Evolutionary conservation across 2,113 vertebrate species (phyloP).

Genomic region (Sakesphorus luctuosus): DNA sequence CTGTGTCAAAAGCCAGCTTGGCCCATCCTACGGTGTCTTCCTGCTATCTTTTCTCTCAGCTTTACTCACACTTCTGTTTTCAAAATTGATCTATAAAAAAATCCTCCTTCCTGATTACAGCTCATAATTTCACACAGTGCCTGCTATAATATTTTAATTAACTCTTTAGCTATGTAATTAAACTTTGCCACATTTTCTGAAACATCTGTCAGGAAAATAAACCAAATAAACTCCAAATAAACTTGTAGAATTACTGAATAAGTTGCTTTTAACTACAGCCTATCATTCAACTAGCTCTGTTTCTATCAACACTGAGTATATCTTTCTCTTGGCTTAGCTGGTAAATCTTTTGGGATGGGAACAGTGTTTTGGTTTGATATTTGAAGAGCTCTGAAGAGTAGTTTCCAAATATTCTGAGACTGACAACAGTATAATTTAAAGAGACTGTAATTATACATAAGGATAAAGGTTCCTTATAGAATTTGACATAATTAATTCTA

Average conservation of each 20-base stretch:
- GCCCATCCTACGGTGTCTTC: neutral
- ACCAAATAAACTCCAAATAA: slow-evolving; percentile 11
- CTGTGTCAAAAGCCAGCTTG: neutral
- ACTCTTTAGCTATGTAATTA: neutral
- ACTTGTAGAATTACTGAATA: neutral
- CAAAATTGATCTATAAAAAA: neutral
- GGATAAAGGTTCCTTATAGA: neutral
- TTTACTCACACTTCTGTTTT: neutral
- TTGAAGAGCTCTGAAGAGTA: neutral
- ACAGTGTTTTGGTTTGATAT: neutral
- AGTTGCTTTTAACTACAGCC: neutral
- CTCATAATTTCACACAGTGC: neutral
- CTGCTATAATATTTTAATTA: slow-evolving; percentile 40
- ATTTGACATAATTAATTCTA: neutral
- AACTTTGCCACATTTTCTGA: slow-evolving; percentile 6
- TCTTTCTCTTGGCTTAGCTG: neutral
- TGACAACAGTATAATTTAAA: neutral
- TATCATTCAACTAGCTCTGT: neutral
- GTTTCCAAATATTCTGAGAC: neutral
- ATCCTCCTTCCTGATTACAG: slow-evolving; percentile 15
- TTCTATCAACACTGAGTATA: neutral
- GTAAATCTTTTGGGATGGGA: neutral
- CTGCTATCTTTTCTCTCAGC: neutral
- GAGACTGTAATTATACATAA: neutral
- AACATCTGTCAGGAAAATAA: slow-evolving; percentile 20